phyloP scores from a whole-genome alignment of 2,113 vertebrate species.

The Amblyopsis rosae region DNA sequence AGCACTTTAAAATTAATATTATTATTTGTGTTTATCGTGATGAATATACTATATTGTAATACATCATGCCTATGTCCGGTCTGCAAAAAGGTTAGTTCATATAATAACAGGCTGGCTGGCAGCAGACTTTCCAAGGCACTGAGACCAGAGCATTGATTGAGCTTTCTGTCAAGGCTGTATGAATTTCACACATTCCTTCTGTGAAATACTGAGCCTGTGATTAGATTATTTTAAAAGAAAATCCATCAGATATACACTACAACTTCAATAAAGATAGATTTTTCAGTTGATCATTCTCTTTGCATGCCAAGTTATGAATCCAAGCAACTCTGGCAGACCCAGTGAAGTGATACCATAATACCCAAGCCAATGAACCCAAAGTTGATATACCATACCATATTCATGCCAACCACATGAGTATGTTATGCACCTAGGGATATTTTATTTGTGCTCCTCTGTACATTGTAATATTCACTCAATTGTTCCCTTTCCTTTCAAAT shows the following conservation, averaged over 20 bases:
- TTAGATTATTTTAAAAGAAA: slow-evolving; percentile 59
- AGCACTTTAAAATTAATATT: slow-evolving; percentile 27
- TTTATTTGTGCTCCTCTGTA: neutral
- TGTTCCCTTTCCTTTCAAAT: no score
- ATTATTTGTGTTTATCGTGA: slow-evolving; percentile 28
- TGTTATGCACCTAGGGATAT: slow-evolving; percentile 39
- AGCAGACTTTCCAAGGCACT: slow-evolving; percentile 12
- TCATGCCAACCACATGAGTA: slow-evolving; percentile 46
- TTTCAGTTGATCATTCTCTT: slow-evolving; percentile 55
- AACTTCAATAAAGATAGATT: slow-evolving; percentile 62
- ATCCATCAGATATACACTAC: slow-evolving; percentile 59
- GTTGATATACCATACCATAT: slow-evolving; percentile 42
- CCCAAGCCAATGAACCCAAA: slow-evolving; percentile 53
- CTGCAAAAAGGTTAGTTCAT: slow-evolving; percentile 23
- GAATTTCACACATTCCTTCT: slow-evolving; percentile 52
- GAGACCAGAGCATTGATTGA: slow-evolving; percentile 8
- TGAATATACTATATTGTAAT: neutral
- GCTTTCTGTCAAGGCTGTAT: slow-evolving; percentile 34
- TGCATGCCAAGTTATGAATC: slow-evolving; percentile 48
- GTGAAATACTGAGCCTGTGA: slow-evolving; percentile 47
- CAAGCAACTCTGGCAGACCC: slow-evolving; percentile 45
- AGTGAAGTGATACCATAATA: slow-evolving; percentile 55
- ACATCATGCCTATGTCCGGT: slow-evolving; percentile 27
- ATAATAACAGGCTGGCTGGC: neutral
- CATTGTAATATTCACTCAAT: slow-evolving; percentile 2